Base-by-base conservation (phyloP, 2,797 vertebrate genomes). In the Rhinoraja longicauda region DNA sequence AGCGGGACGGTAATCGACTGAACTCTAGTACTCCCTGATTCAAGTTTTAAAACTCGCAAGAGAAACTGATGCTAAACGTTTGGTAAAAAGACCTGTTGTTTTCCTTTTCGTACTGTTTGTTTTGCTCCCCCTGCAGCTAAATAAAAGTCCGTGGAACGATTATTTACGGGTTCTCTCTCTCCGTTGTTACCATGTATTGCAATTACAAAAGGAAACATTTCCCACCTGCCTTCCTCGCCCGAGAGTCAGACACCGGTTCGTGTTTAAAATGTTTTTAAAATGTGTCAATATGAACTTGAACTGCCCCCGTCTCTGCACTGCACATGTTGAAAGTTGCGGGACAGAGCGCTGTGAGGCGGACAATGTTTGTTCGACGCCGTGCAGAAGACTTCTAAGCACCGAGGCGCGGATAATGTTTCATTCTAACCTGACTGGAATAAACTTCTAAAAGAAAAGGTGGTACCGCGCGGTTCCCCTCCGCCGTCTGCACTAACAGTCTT, bases 401-500 rank as follows among this genome's bases (percentile, higher is more conserved):
- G 19, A 91, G 67, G 67, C 26, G 26, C 67, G 12, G 29, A 91
- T 91, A 45, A 39, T 73, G 67, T 91, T 91, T 73, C 67, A 91
- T 32, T 90, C 32, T 39, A 70, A 70, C 39, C 36, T 24, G 78
- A 45, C 79, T 84, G 77, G 36, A 21, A 59, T 62, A 84, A 84
- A 53, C 9, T 73, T 45, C 70, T 24, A 24, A 45, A 45, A 91
- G 90, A 67, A 15, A 91, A 91, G 88, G 88, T 72, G 12, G 88
- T 10, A 53, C 90, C 2, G 90, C 90, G 67, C 67, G 13, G 39
- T 90, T 72, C 21, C 36, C 88, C 88, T 36, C 26, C 17, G 59
- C 36, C 84, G n/a, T 36, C n/a, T 67, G 64, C 32, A 67, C 67
- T 88, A 88, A 88, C n/a, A 88, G 29, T 88, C n/a, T 90, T 67